Evolutionary conservation across 2,113 vertebrate genomes (phyloP), one percentile per base, ranked within the genome.

Genomic region (Psephotus haematonotus): DNA sequence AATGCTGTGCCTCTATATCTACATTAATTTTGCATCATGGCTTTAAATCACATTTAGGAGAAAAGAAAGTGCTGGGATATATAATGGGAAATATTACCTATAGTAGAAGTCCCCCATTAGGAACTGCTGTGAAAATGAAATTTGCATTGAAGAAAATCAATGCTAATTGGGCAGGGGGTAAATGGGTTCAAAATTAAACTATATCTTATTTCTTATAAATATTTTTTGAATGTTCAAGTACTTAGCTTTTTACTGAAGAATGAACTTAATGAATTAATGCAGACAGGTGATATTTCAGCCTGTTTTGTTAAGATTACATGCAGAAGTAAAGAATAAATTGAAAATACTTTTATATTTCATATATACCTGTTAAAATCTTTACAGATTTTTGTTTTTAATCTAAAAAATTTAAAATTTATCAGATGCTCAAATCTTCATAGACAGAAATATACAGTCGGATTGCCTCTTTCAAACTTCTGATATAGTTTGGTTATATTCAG

Each of bases 121-220:
- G 46, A 87, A 78, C 7, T 60, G 31, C 27, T 80, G 43, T 88
- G 47, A 79, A 79, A 90, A 85, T 79, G 50, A 68, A 71, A 64
- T 72, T 4, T 14, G 1, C 0, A 0, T n/a, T 49, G 27, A 49
- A 60, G 17, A 53, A 88, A 79, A 88, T 5, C 9, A 23, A 1
- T 39, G 63, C 6, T 12, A 43, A 82, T 8, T 6, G 9, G 5
- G 11, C 2, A 67, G 12, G 52, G 46, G 25, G 9, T 23, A 76
- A 76, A 76, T 25, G 6, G 5, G 19, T 65, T 65, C 4, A 35
- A 81, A 76, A 47, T 59, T 1, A 64, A 57, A 65, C 43, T 60
- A 14, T 84, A 47, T 69, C 22, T 39, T 53, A 52, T 37, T 88
- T 84, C 14, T 85, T 27, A 49, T 53, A 57, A 2, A 31, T 2